Conservation (phyloP, 2,797 vertebrate genomes). For the Etheostoma perlongum region DNA sequence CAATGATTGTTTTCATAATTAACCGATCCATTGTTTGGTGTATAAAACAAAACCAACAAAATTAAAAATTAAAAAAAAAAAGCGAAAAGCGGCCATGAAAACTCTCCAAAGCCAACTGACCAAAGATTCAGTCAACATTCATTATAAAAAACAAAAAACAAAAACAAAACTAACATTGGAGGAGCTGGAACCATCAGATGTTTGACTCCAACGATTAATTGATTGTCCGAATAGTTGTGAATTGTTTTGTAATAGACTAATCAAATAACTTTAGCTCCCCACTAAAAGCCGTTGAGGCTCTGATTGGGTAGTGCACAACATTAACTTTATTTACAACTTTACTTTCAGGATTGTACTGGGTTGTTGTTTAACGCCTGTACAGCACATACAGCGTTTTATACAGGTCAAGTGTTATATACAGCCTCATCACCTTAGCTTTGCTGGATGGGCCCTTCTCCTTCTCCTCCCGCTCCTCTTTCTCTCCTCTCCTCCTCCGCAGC, state of each 20-base stretch:
- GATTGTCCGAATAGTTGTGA: neutral
- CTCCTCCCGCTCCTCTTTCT: conserved; percentile 88
- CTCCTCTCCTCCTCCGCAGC: conserved; percentile 89
- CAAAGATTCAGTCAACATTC: neutral
- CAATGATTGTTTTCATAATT: neutral
- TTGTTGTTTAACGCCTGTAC: neutral
- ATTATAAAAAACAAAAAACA: too few relatives aligned
- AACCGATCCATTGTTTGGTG: neutral
- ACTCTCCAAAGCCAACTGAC: neutral
- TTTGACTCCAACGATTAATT: neutral
- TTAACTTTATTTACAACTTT: too few relatives aligned
- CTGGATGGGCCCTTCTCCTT: conserved; percentile 79
- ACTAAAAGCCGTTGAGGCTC: too few relatives aligned
- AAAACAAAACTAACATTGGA: neutral
- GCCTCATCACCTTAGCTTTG: conserved; percentile 81
- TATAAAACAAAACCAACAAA: neutral
- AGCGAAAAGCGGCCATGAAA: neutral
- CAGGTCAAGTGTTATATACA: neutral
- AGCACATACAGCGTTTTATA: neutral
- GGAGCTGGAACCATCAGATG: neutral
- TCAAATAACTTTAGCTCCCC: neutral
- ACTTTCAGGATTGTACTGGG: neutral
- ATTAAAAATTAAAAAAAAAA: neutral
- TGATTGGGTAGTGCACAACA: neutral
- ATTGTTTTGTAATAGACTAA: neutral